Base-by-base conservation (phyloP, 2,113 vertebrate species). In the Solea solea region DNA sequence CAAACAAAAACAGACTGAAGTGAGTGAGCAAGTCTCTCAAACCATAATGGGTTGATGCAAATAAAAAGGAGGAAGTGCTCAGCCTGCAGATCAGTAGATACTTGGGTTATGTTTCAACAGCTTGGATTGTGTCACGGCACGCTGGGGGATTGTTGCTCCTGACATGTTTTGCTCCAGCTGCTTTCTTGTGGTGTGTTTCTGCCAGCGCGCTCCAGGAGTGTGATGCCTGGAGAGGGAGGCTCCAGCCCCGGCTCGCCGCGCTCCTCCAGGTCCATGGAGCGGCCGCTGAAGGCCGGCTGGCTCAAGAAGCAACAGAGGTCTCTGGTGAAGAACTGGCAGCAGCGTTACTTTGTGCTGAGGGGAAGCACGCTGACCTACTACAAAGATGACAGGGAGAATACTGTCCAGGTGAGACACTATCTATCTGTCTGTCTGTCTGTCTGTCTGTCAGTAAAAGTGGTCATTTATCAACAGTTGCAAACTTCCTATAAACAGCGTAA, bases 261-360 rank as follows among this genome's bases (percentile, higher is more conserved):
- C 8, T 87, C 86, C 41, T 78, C 86, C 76, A 91, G 80, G 67
- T 83, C 91, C 0, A 90, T 94, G 86, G 96, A 97, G 78, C 92
- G 95, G 69, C 96, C 97, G 0, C 88, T 96, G 74, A 98, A 97
- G 88, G 89, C 94, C 0, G 97, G 97, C 72, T 98, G 97, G 96
- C 90, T 99, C 76, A 97, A 96, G 85, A 98, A 98, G 85, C 96
- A 98, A 87, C 96, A 98, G 88, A 92, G 96, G 73, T 95, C 95
- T 66, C 91, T 99, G 3, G 96, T 98, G 48, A 97, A 96, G 90
- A 98, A 98, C 92, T 99, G 97, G 97, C 96, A 98, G 82, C 94
- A 95, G 51, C 88, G 94, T 2, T 99, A 95, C 92, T 98, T 98
- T 16, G 95, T 97, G 71, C 90, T 99, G 9, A 93, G 88, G 76